Conservation (phyloP, 2,113 vertebrate genomes). For the Cebidichthys violaceus region DNA sequence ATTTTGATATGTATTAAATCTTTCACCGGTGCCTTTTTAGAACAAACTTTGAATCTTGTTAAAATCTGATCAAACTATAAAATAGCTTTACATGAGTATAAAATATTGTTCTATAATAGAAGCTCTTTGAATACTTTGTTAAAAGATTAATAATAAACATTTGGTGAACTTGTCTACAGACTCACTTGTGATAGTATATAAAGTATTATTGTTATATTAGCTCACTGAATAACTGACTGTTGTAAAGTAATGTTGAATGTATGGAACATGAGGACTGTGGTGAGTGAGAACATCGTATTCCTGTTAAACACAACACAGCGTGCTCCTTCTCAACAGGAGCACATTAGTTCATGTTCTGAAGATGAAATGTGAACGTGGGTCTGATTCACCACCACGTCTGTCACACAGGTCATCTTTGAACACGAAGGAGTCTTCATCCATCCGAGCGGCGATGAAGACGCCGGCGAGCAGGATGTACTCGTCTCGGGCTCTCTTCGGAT, state of each 20-base stretch:
- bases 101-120: too few relatives aligned
- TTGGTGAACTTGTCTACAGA: too few relatives aligned
- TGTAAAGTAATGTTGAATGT: too few relatives aligned
- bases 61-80: too few relatives aligned
- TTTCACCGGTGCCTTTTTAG: too few relatives aligned
- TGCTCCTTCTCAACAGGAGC: too few relatives aligned
- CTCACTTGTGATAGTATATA: not conserved
- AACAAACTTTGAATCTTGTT: too few relatives aligned
- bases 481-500: conserved; percentile 90
- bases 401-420: conserved; percentile 90
- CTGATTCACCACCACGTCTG: not conserved
- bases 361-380: not conserved
- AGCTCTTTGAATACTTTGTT: not conserved
- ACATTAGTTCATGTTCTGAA: too few relatives aligned
- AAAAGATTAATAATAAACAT: not conserved
- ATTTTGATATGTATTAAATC: too few relatives aligned
- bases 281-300: not conserved
- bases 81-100: too few relatives aligned
- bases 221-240: not conserved
- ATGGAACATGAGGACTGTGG: not conserved
- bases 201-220: not conserved
- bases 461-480: conserved; percentile 87
- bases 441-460: conserved; percentile 86
- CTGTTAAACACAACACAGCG: too few relatives aligned
- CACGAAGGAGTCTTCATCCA: conserved; percentile 96